Evolutionary conservation across 2,888 invertebrate species (phyloP), one percentile per base, ranked within the genome.

Genomic region (Candidula unifasciata): DNA sequence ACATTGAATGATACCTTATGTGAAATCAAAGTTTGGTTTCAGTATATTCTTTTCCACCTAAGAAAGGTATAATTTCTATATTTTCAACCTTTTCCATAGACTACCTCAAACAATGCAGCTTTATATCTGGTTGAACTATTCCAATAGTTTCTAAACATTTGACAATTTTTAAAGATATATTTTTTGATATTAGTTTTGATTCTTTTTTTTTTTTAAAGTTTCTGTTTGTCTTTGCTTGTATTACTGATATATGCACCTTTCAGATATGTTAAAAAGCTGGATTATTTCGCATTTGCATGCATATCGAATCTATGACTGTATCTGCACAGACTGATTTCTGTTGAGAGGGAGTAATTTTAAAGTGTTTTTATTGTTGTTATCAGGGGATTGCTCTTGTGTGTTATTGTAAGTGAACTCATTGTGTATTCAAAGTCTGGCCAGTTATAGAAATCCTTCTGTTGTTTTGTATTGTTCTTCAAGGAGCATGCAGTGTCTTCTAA

Each of bases 101-200:
- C 73, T 73, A 73, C 73, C 73, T 73, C 73, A 73, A 71, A 44
- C 73, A 71, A 37, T 73, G 37, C 73, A 73, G 37, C n/a, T 52
- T 10, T 73, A 73, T 73, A 44, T 73, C 52, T 73, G 73, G 44
- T 44, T 73, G 27, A 73, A 73, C 44, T 73, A 73, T 73, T 73
- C 73, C 73, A 73, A 27, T n/a, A 6, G 52, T 44, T 73, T 73
- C 52, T 73, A 13, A 73, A 73, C n/a, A 27, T n/a, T 24, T 73
- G 73, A 73, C 73, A 73, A 73, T 73, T n/a, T 73, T 24, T 73
- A n/a, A 73, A 44, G 44, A 6, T 73, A 27, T 52, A 73, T 73
- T 73, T 73, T 73, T 16, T n/a, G 24, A 73, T 44, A 73, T 73
- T 73, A 10, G 27, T 66, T 66, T 66, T 24, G n/a, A 66, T 10